Base-by-base conservation (phyloP, 92 coral and sea anemone species). In the Heliopora coerulea region DNA sequence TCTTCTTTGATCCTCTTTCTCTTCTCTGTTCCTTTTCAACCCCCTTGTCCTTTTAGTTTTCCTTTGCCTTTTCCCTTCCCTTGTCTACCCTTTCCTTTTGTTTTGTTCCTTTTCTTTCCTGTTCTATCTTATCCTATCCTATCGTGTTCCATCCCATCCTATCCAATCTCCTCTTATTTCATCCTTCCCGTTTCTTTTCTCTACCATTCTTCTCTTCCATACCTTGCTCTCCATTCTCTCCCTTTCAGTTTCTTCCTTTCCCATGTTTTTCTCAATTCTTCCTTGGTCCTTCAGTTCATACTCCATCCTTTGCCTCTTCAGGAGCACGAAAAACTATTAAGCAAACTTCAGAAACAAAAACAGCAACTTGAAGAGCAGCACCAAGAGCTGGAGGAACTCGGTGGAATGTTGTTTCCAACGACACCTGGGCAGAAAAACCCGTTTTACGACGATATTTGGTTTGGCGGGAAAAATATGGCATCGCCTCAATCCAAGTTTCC, bases 311-410 rank as follows among this genome's bases (percentile, higher is more conserved):
- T 30, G 20, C 56, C 14, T 41, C 28, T 69, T 21, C 77, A 95
- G 99, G 96, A 95, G 73, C 99, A 95, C 41, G 89, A 95, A 49
- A 91, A 88, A 66, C 96, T 90, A 61, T 89, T 95, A 35, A 91
- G 86, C 48, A 95, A 91, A 62, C 86, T 95, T 20, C 99, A 95
- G 40, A 86, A 84, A 21, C 96, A 90, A 82, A 95, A 95, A 57
- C 89, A 95, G 46, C 95, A 90, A 54, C 91, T 95, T 12, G 99
- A 95, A 83, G 88, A 95, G 59, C 99, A 95, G 80, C 91, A 95
- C 64, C 95, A 95, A 68, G 99, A 95, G 59, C 84, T 95, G 32
- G 99, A 90, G 44, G 96, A 95, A 57, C 89, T 95, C 23, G 96
- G 96, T 15, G 88, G 91, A 65, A 82, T 88, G 96, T 82, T 91